phyloP scores from a whole-genome alignment of 2,888 invertebrate genomes.

The Heteropelma amictum region DNA sequence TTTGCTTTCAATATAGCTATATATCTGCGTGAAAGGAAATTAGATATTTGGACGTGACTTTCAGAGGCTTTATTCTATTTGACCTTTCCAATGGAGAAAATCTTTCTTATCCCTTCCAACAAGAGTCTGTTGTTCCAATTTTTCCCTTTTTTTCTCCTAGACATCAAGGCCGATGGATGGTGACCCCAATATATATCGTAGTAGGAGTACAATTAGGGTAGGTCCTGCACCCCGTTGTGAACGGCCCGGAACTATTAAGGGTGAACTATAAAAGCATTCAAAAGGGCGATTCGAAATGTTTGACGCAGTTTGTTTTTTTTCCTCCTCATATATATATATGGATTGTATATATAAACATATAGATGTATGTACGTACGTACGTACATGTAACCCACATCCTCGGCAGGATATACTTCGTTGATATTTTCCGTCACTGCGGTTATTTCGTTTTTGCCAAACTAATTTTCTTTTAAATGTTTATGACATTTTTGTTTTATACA shows the following conservation, averaged over 20 bases:
- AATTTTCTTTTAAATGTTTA: not conserved
- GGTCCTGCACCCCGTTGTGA: constrained; percentile 51
- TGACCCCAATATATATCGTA: constrained; percentile 56
- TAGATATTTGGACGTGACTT: constrained; percentile 12
- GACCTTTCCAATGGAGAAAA: constrained; percentile 39
- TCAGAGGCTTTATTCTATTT: constrained; percentile 9
- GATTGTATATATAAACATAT: not conserved
- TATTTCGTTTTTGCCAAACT: not conserved
- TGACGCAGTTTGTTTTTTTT: constrained; percentile 23
- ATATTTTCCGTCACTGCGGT: constrained; percentile 29
- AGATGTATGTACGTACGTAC: not conserved
- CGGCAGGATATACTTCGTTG: constrained; percentile 39
- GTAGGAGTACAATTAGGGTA: constrained; percentile 53
- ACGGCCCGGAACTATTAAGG: constrained; percentile 20
- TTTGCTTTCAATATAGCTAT: not conserved
- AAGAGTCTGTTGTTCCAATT: constrained; percentile 36
- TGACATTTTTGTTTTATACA: not conserved
- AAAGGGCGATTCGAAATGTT: constrained; percentile 43
- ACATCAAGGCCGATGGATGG: constrained; percentile 39
- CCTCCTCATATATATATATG: not conserved
- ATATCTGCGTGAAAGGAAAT: constrained; percentile 30
- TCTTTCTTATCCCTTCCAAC: constrained; percentile 34
- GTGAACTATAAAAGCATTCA: constrained; percentile 27
- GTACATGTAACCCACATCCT: constrained; percentile 41
- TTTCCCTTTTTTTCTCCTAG: constrained; percentile 1